A percentile compares a stretch with the other conserved stretches of the same genome.
Conservation (phyloP, 2,888 invertebrate genomes). For the Zelleria hepariella region DNA sequence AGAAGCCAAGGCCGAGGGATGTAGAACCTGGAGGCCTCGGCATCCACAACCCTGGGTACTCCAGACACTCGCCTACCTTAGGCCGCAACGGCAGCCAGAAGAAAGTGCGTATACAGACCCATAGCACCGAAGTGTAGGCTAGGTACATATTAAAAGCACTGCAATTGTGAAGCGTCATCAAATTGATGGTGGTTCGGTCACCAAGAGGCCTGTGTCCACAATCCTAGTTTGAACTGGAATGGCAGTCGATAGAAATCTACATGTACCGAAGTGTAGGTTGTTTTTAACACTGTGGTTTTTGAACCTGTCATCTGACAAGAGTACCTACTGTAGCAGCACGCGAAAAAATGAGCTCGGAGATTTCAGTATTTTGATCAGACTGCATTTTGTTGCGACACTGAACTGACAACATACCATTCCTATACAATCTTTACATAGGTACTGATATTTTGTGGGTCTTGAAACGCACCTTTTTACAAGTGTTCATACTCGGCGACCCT, state of each 20-base stretch:
- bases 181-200: slow-evolving; percentile 73
- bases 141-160: neutral
- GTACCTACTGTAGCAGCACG: too few species aligned
- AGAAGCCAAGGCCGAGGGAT: slow-evolving; percentile 79
- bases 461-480: too few species aligned
- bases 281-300: too few species aligned
- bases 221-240: slow-evolving; percentile 85
- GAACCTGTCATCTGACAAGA: too few species aligned
- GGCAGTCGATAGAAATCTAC: slow-evolving; percentile 92
- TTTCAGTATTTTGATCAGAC: too few species aligned
- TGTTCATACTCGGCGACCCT: too few species aligned
- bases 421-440: too few species aligned
- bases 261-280: too few species aligned
- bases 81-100: slow-evolving; percentile 90
- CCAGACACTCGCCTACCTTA: slow-evolving; percentile 86
- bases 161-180: neutral
- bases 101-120: slow-evolving; percentile 92
- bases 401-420: too few species aligned
- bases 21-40: slow-evolving; percentile 74
- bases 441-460: too few species aligned
- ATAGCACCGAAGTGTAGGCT: slow-evolving; percentile 87
- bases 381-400: too few species aligned
- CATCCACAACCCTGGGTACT: slow-evolving; percentile 88
- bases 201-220: slow-evolving; percentile 93
- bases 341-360: too few species aligned